Evolutionary conservation across 2,113 vertebrate genomes (phyloP), one percentile per base, ranked within the genome.

Genomic region (Proterorhinus semilunaris): DNA sequence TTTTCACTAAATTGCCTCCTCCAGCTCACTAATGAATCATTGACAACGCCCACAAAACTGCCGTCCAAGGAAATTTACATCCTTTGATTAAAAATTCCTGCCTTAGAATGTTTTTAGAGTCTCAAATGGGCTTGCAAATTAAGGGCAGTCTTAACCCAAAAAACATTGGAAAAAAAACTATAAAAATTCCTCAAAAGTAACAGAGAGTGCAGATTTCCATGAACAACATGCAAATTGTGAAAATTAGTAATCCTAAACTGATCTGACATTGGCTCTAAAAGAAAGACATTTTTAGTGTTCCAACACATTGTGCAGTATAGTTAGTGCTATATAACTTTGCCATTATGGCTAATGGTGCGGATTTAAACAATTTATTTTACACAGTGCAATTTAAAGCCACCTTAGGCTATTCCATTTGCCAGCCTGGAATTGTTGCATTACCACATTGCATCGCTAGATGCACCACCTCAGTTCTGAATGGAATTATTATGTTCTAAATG

Each of bases 11-110:
- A 47, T 73, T 48, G 57, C 66, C 62, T 73, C 75, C 74, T 15
- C 72, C 4, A 76, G 81, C 78, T 36, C 17, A n/a, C 78, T 75
- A 83, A 88, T 88, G 81, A 89, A 86, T 90, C 82, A 85, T 78
- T 83, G 76, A 89, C 67, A 65, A 76, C 81, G 74, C 81, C 82
- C 83, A 83, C 70, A 42, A 80, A 87, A 83, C 65, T 36, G 64
- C 78, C 65, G 78, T 87, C 83, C 80, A 61, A 79, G 77, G 86
- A 87, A 85, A 85, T 86, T 72, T 78, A 81, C 85, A 81, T 88
- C 82, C 85, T 78, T 80, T 83, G 71, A 85, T 87, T 87, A 86
- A 90, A 88, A 85, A 72, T 59, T 79, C 79, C 79, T 86, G 55
- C 6, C 53, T 55, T 11, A 27, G 17, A 69, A 81, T 82, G 82